phyloP scores from a whole-genome alignment of 2,888 invertebrate genomes.

The Timandra comae region DNA sequence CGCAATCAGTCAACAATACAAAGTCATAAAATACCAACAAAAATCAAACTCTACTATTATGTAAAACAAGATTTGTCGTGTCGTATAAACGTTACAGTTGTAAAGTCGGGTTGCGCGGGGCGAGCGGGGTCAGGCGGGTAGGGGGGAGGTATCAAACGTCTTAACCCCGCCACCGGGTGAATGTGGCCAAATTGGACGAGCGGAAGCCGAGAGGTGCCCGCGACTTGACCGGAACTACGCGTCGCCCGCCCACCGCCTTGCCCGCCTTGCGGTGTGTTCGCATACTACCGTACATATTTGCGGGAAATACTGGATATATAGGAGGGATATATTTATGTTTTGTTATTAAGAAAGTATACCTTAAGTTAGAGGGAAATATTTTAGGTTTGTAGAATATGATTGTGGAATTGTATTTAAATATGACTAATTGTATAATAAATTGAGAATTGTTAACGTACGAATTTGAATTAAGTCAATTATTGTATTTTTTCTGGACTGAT shows the following conservation, averaged over 20 bases:
- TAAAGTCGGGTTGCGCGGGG: conserved; percentile 5
- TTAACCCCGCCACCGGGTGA: conserved; percentile 51
- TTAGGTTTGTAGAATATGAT: too few relatives aligned
- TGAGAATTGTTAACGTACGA: too few relatives aligned
- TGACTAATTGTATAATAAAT: too few relatives aligned
- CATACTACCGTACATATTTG: conserved; percentile 35
- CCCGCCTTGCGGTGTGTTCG: conserved; percentile 46
- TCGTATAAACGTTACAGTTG: conserved; percentile 11
- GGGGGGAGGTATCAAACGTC: conserved; percentile 51
- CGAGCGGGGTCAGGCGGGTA: too few relatives aligned
- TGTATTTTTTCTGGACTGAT: too few relatives aligned
- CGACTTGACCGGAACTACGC: conserved; percentile 72
- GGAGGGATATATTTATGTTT: too few relatives aligned
- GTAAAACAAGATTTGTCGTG: conserved; percentile 8
- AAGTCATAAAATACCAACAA: background rate
- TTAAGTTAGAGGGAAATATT: too few relatives aligned
- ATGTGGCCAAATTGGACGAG: conserved; percentile 72
- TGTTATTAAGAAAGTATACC: too few relatives aligned
- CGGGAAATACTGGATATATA: too few relatives aligned
- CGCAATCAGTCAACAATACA: too few relatives aligned
- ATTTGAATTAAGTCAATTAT: too few relatives aligned
- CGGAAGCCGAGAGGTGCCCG: conserved; percentile 69
- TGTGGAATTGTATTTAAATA: too few relatives aligned
- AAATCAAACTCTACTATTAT: background rate
- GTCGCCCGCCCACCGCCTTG: conserved; percentile 47